Percentiles rank a stretch among this genome's conserved stretches.
phyloP scores from a whole-genome alignment of 1,140 invertebrate species.

The Pseudomyrmex dendroicus region DNA sequence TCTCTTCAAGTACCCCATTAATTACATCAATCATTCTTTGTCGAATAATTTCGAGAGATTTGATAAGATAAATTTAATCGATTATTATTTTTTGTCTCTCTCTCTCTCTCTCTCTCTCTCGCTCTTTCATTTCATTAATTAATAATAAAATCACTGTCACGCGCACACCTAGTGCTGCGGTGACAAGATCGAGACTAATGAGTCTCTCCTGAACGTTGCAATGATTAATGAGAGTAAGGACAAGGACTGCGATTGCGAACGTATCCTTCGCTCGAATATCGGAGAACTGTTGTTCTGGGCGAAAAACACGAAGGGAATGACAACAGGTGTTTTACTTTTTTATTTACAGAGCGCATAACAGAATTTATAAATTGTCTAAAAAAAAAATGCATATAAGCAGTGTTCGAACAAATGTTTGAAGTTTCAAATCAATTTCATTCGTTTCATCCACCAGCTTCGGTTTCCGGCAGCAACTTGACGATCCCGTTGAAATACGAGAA shows the following conservation, averaged over 20 bases:
- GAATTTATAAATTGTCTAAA: neutral
- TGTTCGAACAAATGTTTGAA: no score
- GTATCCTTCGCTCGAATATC: slow-evolving; percentile 60
- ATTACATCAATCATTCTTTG: slow-evolving; percentile 14
- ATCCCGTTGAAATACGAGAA: slow-evolving; percentile 33
- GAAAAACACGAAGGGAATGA: slow-evolving; percentile 67
- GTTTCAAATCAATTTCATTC: neutral
- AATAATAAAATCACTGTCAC: neutral
- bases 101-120: neutral
- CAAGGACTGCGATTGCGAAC: slow-evolving; percentile 68
- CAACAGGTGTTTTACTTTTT: slow-evolving; percentile 61
- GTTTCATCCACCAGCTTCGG: neutral
- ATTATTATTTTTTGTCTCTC: neutral
- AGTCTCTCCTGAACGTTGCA: slow-evolving; percentile 12
- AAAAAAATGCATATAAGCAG: neutral
- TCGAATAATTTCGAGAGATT: neutral
- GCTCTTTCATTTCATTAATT: neutral
- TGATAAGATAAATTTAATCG: no score
- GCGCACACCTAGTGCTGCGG: slow-evolving; percentile 61
- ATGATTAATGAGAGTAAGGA: slow-evolving; percentile 24
- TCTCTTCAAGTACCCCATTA: slow-evolving; percentile 60
- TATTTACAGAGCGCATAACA: neutral
- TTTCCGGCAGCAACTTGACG: slow-evolving; percentile 47
- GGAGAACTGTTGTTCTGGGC: slow-evolving; percentile 69
- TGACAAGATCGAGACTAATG: neutral